A percentile compares a stretch with the other conserved stretches of the same genome.
These are phyloP conservation scores for Equus przewalskii DNA, from an alignment of 2,113 vertebrate genomes.

Conservation along the genomic window DNA sequence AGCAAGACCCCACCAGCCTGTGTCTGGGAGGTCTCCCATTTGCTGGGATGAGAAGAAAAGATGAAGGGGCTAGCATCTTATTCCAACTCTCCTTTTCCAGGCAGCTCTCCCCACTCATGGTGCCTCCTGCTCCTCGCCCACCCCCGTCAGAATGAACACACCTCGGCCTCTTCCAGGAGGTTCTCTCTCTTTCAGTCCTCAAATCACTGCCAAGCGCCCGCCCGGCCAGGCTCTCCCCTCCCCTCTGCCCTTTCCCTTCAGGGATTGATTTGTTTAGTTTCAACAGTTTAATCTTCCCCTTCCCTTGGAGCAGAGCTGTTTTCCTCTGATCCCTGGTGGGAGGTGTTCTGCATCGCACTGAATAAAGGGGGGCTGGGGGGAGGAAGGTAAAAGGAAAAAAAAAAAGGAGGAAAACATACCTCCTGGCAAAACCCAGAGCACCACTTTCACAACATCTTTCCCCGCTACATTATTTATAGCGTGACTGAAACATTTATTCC, in stretches of 20 bases:
- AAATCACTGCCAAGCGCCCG: not conserved
- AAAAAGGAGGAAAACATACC: slow-evolving; percentile 87
- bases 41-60: not conserved
- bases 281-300: slow-evolving; percentile 75
- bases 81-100: not conserved
- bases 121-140: not conserved
- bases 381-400: slow-evolving; percentile 55
- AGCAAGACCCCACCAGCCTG: not conserved
- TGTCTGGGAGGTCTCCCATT: not conserved
- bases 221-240: not conserved
- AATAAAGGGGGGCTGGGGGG: not conserved
- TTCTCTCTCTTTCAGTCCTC: not conserved
- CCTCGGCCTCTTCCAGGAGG: not conserved
- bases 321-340: slow-evolving; percentile 63
- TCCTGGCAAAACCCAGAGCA: slow-evolving; percentile 92
- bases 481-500: slow-evolving; percentile 95
- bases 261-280: slow-evolving; percentile 70
- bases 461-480: slow-evolving; percentile 95
- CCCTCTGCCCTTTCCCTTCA: not conserved
- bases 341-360: slow-evolving; percentile 68
- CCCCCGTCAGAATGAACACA: not conserved
- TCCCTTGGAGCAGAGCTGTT: slow-evolving; percentile 69
- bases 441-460: slow-evolving; percentile 91
- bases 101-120: not conserved
- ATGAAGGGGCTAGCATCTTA: not conserved